Evolutionary conservation across 2,113 vertebrate genomes (phyloP).

Genomic region (Podiceps cristatus): DNA sequence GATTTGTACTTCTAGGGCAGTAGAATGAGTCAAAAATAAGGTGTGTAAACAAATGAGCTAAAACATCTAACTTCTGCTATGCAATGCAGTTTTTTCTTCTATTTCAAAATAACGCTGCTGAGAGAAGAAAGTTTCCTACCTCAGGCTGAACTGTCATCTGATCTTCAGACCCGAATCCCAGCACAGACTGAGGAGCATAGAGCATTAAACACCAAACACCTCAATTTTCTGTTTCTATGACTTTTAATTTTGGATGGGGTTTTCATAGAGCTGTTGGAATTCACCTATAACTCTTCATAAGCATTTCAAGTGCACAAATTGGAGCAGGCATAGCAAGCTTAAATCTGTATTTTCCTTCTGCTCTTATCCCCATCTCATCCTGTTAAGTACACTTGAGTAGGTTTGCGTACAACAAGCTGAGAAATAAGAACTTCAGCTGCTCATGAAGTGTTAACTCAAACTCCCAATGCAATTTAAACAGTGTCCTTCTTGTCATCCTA

Average conservation of each 20-base stretch:
- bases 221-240: not conserved
- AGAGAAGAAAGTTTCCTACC: not conserved
- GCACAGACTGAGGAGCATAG: accelerated
- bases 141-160: not conserved
- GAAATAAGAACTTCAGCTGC: not conserved
- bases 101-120: not conserved
- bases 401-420: not conserved
- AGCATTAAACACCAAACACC: not conserved
- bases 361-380: not conserved
- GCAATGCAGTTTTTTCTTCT: not conserved
- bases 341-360: not conserved
- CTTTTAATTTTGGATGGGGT: not conserved
- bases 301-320: not conserved
- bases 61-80: not conserved
- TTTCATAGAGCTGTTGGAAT: not conserved
- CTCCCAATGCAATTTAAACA: not conserved
- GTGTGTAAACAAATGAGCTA: not conserved
- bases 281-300: not conserved
- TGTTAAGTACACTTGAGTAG: not conserved
- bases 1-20: not conserved
- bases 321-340: not conserved
- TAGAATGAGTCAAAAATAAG: not conserved
- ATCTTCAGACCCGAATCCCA: not conserved
- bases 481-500: not conserved
- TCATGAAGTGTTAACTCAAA: not conserved